phyloP scores from a whole-genome alignment of 1,140 invertebrate species.

The Drosophila arawakana region DNA sequence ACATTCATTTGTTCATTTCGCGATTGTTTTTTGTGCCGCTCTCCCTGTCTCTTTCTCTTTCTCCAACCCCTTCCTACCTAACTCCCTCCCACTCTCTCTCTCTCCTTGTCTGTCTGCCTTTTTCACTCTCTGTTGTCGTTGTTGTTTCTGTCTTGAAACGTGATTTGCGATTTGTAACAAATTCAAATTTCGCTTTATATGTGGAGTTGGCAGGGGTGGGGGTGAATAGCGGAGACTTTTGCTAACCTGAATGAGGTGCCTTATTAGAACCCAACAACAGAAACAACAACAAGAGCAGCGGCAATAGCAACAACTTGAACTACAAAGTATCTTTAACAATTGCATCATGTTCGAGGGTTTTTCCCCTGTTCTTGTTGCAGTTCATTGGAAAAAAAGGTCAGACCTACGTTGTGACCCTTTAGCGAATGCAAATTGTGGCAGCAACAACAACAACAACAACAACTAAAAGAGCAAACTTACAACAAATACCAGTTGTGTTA shows the following conservation, averaged over 20 bases:
- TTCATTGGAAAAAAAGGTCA: slow-evolving; percentile 61
- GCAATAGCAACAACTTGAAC: slow-evolving; percentile 11
- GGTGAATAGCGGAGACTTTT: background rate
- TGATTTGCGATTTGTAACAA: slow-evolving; percentile 84
- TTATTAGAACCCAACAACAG: slow-evolving; percentile 36
- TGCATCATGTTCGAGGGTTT: slow-evolving; percentile 15
- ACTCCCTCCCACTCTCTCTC: background rate
- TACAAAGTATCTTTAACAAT: slow-evolving; percentile 14
- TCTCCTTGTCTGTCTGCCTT: background rate
- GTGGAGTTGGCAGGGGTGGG: too few relatives aligned
- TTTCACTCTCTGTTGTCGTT: background rate
- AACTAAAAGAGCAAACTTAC: background rate
- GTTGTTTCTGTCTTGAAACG: slow-evolving; percentile 58
- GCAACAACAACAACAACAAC: slow-evolving; percentile 6
- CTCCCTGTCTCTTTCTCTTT: background rate
- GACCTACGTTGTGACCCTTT: slow-evolving; percentile 55
- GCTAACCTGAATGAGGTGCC: slow-evolving; percentile 17
- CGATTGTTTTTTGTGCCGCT: slow-evolving; percentile 46
- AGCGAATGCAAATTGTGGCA: slow-evolving; percentile 25
- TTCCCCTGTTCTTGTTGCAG: slow-evolving; percentile 33
- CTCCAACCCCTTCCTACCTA: background rate
- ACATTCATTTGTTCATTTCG: slow-evolving; percentile 81
- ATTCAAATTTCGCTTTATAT: slow-evolving; percentile 69
- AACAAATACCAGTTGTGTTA: slow-evolving; percentile 9
- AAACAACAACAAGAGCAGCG: background rate